Evolutionary conservation across 2,797 vertebrate species (phyloP), one percentile per base, ranked within the genome.

Genomic region (Cyclopterus lumpus): DNA sequence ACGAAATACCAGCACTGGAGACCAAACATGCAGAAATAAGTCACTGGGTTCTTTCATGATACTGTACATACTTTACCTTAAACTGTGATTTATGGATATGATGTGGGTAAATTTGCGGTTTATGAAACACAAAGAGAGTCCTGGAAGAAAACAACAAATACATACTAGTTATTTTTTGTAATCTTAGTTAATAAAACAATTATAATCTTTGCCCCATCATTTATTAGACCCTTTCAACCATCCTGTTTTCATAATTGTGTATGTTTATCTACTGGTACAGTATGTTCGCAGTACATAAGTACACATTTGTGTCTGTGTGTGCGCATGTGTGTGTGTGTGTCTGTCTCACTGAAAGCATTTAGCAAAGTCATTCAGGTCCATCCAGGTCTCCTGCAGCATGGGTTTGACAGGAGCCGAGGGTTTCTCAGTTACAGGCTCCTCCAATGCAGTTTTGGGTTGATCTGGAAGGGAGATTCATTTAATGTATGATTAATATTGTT

Each of bases 321-420:
- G 1, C 62, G 46, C 69, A 40, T 73, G 9, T 73, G 40, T 51
- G 32, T 66, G 16, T 68, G 14, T 8, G 1, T 68, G 51, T 73
- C 42, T 72, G 6, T 74, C 96, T 96, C 92, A 99, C 97, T 97
- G 96, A 90, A 99, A 99, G 88, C 96, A 97, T 79, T 95, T 88
- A 77, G 91, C 92, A 85, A 99, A 97, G 86, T 97, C 96, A 61
- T 97, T 93, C 83, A 96, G 92, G 74, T 96, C 94, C 73, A 99
- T 84, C 98, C 97, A 99, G 30, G 93, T 95, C 91, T 96, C 92
- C 81, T 86, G 94, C 58, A 94, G 90, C 68, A 86, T 15, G 0
- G 82, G 54, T 72, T 79, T 93, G 1, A 92, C 77, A 63, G 82
- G 20, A 62, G 22, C 8, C 26, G 55, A 70, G 0, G 36, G 0